Base-by-base conservation (phyloP, 2,888 invertebrate species). In the Biston stratarius region DNA sequence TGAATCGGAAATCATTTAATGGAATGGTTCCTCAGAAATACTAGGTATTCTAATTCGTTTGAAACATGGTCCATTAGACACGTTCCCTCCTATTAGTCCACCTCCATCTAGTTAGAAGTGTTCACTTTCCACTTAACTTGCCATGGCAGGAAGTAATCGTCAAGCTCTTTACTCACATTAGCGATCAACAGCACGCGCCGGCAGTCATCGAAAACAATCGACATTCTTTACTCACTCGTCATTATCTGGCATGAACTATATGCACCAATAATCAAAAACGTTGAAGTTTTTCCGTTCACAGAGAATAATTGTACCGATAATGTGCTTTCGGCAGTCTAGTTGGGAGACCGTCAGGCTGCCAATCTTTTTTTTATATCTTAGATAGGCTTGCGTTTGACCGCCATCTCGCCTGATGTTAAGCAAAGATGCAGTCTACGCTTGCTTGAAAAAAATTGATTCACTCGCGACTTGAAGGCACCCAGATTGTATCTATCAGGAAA, bases 101-200 rank as follows among this genome's bases (percentile, higher is more conserved):
- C n/a, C n/a, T n/a, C n/a, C 58, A 62, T 59, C 65, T 67, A 68
- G 58, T 24, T 24, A 24, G 1, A 24, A 24, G 66, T 71, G 64
- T 49, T 52, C 44, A 64, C 67, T 66, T 63, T 69, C 61, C 65
- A 65, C 69, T 60, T 70, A 70, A 70, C 47, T 67, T 70, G 74
- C 73, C 67, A 63, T 74, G 80, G 75, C 82, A 84, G 86, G 85
- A 87, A 86, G 78, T 77, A 81, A 83, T 84, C 80, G 81, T 77
- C 76, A 74, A 79, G 76, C 80, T 79, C 76, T 76, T 80, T 78
- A 76, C 78, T 78, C 74, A 77, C 79, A 82, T 80, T 80, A 78
- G 69, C 74, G 75, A 75, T 76, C 77, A 79, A 75, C 77, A 78
- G 72, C 74, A 72, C 70, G 74, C 79, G 76, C 74, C 66, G 71